These are phyloP conservation scores for Ridgeia piscesae DNA, from an alignment of 1,140 invertebrate species.

Conservation along the genomic window DNA sequence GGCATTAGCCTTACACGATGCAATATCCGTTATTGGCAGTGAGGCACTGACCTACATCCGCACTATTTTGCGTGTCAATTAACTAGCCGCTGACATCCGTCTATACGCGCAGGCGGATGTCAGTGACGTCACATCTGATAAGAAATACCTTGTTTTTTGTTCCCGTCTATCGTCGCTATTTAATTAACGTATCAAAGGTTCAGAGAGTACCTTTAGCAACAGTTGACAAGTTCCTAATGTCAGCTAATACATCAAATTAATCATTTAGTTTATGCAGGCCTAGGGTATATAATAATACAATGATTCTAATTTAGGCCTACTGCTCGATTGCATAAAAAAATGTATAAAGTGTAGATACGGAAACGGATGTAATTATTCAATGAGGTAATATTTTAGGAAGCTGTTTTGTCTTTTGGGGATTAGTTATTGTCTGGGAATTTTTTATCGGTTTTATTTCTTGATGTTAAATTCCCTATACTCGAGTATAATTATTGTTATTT, in stretches of 20 bases:
- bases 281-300: not conserved
- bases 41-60: not conserved
- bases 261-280: not conserved
- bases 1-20: not conserved
- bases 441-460: too few species aligned
- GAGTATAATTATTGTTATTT: too few species aligned
- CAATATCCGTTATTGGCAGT: not conserved
- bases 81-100: not conserved
- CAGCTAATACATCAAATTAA: not conserved
- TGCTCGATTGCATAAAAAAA: not conserved
- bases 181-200: not conserved
- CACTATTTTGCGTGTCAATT: slow-evolving; percentile 1
- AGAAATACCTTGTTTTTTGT: not conserved
- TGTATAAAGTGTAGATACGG: not conserved
- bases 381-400: not conserved
- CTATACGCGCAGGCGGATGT: not conserved
- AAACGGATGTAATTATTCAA: not conserved
- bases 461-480: too few species aligned
- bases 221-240: not conserved
- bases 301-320: not conserved
- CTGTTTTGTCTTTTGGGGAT: not conserved
- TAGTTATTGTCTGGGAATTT: too few species aligned
- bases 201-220: not conserved
- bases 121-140: not conserved
- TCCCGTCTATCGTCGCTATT: not conserved